Evolutionary conservation across 2,888 invertebrate genomes (phyloP), one percentile per base, ranked within the genome.

Genomic region (Zhuqinia jingwanae): DNA sequence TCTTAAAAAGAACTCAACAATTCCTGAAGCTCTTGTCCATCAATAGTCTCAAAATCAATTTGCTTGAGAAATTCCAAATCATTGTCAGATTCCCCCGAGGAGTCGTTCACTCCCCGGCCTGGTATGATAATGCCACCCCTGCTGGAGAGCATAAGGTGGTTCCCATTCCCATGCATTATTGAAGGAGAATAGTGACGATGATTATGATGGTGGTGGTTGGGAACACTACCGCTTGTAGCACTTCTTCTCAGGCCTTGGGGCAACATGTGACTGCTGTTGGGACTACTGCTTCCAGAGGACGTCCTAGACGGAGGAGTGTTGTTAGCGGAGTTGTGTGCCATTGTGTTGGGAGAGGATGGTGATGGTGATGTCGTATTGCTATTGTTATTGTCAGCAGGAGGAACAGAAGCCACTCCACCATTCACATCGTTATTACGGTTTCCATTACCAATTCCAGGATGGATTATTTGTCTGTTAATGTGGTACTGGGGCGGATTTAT

Each of bases 21-120:
- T 36, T 88, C 88, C 58, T 88, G 88, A 2, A 88, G 63, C 68
- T 88, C 88, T 84, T 88, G 88, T 27, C 88, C 84, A 60, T 88
- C 88, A 20, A 88, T 65, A 70, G 36, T 56, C 20, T 76, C 82
- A 58, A 86, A 87, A 58, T 88, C 88, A 58, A 88, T 87, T 63
- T 76, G 53, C 47, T 87, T 84, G 27, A 88, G 70, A 65, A 85
- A 85, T 2, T 88, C 88, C 30, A 83, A 76, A 45, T 88, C 88
- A 27, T 76, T 75, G 81, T 88, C 88, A 15, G 68, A 75, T 45
- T 79, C 86, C n/a, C 75, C 86, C 27, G 84, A 77, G 17, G 86
- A 83, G 60, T 85, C 80, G 8, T 30, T 30, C 17, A 78, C 58
- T 17, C 65, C 36, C 15, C 42, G 17, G 47, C 76, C 65, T 17